phyloP scores from a whole-genome alignment of 1,140 invertebrate genomes.

The Drosophila repleta region DNA sequence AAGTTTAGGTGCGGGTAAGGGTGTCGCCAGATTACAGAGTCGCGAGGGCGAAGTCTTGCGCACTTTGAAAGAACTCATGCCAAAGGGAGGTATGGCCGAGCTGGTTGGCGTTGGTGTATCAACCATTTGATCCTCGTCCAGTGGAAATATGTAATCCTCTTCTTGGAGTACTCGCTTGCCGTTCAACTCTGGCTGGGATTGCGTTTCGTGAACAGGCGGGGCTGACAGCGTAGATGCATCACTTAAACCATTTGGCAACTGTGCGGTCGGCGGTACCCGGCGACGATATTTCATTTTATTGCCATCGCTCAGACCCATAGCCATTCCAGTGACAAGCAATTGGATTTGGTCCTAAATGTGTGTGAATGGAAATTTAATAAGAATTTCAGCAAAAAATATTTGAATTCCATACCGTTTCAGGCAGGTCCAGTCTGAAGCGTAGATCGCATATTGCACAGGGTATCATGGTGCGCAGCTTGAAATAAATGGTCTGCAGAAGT shows the following conservation, averaged over 20 bases:
- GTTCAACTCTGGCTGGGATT: conserved; percentile 60
- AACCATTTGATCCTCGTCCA: conserved; percentile 88
- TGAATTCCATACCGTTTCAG: conserved; percentile 86
- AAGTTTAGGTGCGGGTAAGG: conserved; percentile 44
- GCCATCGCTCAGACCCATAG: conserved; percentile 88
- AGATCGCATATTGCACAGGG: conserved; percentile 93
- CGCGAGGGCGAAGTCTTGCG: conserved; percentile 75
- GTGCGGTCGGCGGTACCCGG: conserved; percentile 43
- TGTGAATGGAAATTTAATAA: not conserved
- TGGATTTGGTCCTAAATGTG: conserved; percentile 92
- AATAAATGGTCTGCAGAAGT: conserved; percentile 90
- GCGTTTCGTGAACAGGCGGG: conserved; percentile 39
- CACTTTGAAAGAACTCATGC: conserved; percentile 74
- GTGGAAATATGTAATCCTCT: conserved; percentile 88
- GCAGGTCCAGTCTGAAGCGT: conserved; percentile 91
- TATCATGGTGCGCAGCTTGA: conserved; percentile 92
- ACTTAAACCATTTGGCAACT: conserved; percentile 61
- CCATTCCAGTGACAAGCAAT: conserved; percentile 90
- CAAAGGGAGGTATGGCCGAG: conserved; percentile 65
- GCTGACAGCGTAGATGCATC: conserved; percentile 33
- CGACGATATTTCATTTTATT: conserved; percentile 84
- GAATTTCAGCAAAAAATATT: not conserved
- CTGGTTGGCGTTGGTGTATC: conserved; percentile 74
- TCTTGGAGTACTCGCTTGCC: conserved; percentile 74
- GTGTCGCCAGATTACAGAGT: conserved; percentile 36